Evolutionary conservation across 2,888 invertebrate genomes (phyloP).

Genomic region (Alloplasta piceator): DNA sequence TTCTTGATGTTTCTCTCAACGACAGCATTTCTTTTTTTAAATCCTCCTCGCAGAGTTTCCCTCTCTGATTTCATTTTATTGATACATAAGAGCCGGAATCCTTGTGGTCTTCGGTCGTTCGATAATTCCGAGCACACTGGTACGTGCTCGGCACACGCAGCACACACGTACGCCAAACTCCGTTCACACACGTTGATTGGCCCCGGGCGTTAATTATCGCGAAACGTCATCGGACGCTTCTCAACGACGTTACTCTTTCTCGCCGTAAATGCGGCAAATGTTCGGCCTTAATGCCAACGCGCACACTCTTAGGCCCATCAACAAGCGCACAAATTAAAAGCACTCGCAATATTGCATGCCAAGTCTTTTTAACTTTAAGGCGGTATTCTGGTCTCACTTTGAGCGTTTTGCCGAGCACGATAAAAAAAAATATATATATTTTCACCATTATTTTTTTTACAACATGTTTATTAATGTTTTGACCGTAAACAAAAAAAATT

Average conservation of each 20-base stretch:
- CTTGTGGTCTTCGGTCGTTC: background rate
- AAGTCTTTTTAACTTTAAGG: too few relatives aligned
- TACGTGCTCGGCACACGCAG: constrained; percentile 16
- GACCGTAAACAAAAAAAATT: background rate
- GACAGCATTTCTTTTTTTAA: background rate
- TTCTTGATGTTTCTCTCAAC: constrained; percentile 22
- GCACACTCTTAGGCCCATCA: background rate
- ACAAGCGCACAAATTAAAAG: too few relatives aligned
- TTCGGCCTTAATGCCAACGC: background rate
- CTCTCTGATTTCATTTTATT: too few relatives aligned
- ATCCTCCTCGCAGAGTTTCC: too few relatives aligned
- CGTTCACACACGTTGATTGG: constrained; percentile 47
- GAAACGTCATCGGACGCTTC: constrained; percentile 45
- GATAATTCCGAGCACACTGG: background rate
- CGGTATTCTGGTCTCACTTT: too few relatives aligned
- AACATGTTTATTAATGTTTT: background rate
- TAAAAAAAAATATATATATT: too few relatives aligned
- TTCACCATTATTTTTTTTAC: too few relatives aligned
- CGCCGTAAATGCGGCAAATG: background rate
- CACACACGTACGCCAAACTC: background rate
- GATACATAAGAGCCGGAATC: background rate
- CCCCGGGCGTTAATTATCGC: constrained; percentile 60
- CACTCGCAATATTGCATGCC: too few relatives aligned
- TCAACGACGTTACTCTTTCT: constrained; percentile 15
- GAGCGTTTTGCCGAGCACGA: too few relatives aligned